These are phyloP conservation scores for Dromiciops gliroides DNA, from an alignment of 2,113 vertebrate genomes.

Conservation along the genomic window DNA sequence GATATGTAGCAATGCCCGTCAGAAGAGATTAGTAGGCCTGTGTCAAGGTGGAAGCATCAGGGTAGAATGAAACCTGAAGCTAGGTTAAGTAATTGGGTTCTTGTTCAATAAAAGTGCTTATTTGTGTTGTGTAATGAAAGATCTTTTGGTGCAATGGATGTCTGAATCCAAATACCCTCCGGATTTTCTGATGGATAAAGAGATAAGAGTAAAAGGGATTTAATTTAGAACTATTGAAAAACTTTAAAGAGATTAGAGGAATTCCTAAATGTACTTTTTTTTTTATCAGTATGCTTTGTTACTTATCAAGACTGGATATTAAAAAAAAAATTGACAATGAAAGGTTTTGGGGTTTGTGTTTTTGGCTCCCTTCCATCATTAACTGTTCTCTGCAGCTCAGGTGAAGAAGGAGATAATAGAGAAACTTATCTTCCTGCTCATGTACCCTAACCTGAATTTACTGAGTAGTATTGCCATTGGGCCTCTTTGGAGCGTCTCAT, in stretches of 20 bases:
- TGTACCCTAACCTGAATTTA: constrained; percentile 17
- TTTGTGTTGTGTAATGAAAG: constrained; percentile 87
- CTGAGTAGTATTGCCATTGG: not conserved
- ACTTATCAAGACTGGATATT: constrained; percentile 55
- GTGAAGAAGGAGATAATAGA: constrained; percentile 28
- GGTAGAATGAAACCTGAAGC: constrained; percentile 89
- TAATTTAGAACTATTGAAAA: constrained; percentile 86
- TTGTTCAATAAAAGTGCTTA: constrained; percentile 93
- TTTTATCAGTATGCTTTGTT: constrained; percentile 75
- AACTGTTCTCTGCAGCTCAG: constrained; percentile 22
- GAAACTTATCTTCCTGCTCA: not conserved
- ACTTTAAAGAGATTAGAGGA: constrained; percentile 85
- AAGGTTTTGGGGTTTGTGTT: constrained; percentile 37
- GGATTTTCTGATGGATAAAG: constrained; percentile 86
- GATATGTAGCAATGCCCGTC: constrained; percentile 86
- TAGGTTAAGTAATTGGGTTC: constrained; percentile 97
- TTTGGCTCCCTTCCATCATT: constrained; percentile 34
- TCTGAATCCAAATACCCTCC: constrained; percentile 87
- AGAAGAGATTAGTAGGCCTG: constrained; percentile 92
- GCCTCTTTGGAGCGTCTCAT: constrained; percentile 16
- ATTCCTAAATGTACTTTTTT: constrained; percentile 74
- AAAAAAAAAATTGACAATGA: constrained; percentile 30
- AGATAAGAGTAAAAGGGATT: constrained; percentile 84
- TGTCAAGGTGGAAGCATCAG: constrained; percentile 87
- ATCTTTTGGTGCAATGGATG: constrained; percentile 80